Evolutionary conservation across 2,797 vertebrate genomes (phyloP).

Genomic region (Eleutherodactylus coqui): DNA sequence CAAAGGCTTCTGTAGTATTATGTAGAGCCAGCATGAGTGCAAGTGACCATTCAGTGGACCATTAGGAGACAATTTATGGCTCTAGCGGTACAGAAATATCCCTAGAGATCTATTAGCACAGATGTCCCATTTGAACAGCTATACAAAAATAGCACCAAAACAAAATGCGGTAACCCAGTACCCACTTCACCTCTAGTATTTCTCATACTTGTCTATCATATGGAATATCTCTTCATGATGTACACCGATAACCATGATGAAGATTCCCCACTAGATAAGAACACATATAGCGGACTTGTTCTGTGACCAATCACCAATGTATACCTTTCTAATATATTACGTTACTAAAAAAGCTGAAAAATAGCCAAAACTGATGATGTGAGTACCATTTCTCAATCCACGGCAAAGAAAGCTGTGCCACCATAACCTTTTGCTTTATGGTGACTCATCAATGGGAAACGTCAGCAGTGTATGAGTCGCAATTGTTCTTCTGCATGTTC

Average conservation of each 20-base stretch:
- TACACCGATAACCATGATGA: not conserved
- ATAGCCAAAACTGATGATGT: no score
- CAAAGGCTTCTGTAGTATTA: conserved; percentile 23
- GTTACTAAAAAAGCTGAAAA: no score
- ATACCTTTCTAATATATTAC: no score
- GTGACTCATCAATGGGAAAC: no score
- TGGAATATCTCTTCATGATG: not conserved
- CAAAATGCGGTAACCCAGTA: conserved; percentile 4
- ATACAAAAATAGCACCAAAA: conserved; percentile 29
- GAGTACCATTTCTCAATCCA: no score
- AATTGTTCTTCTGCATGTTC: no score
- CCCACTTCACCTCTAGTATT: not conserved
- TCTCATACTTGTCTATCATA: not conserved
- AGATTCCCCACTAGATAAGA: not conserved
- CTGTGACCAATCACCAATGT: not conserved
- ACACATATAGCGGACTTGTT: not conserved
- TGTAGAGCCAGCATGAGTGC: not conserved
- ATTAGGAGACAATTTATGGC: not conserved
- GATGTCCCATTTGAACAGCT: conserved; percentile 5
- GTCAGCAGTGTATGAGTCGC: no score
- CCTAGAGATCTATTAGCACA: conserved; percentile 5
- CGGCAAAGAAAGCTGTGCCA: no score
- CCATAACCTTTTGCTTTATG: no score
- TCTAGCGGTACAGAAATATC: not conserved
- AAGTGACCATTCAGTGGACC: not conserved